Base-by-base conservation (phyloP, 2,113 vertebrate genomes). In the Gorsachius goisagi region DNA sequence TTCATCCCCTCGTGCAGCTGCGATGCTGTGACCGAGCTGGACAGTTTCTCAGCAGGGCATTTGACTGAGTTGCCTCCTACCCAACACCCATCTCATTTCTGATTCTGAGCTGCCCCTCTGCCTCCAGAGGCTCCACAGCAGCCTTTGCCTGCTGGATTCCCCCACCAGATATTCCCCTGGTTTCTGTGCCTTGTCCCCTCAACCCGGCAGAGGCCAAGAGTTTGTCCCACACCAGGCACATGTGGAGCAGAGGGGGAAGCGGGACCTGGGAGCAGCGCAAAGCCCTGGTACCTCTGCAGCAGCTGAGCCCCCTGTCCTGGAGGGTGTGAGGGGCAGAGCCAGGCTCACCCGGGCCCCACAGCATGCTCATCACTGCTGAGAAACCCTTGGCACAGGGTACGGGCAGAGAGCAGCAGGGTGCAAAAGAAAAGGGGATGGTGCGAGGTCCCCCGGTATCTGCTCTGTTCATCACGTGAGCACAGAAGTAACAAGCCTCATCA, bases 141-240 rank as follows among this genome's bases (percentile, higher is more conserved):
- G 63, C 44, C 26, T 50, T n/a, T 83, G 5, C n/a, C 62, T 13
- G 9, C 75, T 30, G 32, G 13, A 3, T 23, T 68, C 12, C 11
- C 16, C 26, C 1, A 0, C 37, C 8, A 10, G 24, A 12, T 4
- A 2, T 9, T 33, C 9, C 11, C 44, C 3, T 4, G 1, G 2
- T 9, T 69, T 55, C 64, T 7, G 12, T 9, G 3, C 15, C 32
- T 41, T 28, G 2, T n/a, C 24, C 32, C 41, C 21, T 53, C 44
- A 11, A 6, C 15, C 12, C 5, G 6, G n/a, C n/a, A 37, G 67
- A 67, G 28, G 7, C 17, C 1, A 2, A 33, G 11, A 14, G 4
- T 4, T 72, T n/a, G 33, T 37, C 22, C 59, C 20, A 0, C 0
- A 3, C 23, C 20, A 9, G 37, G 6, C 2, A 0, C 17, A 2